Conservation (phyloP, 2,888 invertebrate genomes). For the Caenorhabditis doughertyi region DNA sequence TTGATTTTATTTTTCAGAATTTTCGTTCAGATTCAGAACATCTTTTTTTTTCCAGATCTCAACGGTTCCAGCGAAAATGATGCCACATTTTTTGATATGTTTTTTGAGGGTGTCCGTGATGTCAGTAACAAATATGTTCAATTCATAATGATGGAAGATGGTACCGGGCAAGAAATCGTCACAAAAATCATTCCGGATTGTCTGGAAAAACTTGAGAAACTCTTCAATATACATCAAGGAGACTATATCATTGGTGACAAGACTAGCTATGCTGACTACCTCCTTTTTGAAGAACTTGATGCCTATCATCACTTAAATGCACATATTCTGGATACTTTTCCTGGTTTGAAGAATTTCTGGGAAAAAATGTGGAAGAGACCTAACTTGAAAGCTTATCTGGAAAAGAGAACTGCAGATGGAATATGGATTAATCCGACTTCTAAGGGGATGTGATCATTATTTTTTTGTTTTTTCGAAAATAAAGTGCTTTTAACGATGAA, state of each 20-base stretch:
- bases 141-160: conserved; percentile 7
- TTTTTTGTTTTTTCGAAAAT: no score
- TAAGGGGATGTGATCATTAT: not conserved
- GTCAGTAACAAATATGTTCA: conserved; percentile 17
- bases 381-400: conserved; percentile 45
- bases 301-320: conserved; percentile 23
- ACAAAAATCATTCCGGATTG: conserved; percentile 21
- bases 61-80: no score
- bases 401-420: conserved; percentile 3
- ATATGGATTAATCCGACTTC: not conserved
- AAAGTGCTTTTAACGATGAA: no score
- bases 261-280: conserved; percentile 42
- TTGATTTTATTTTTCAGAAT: no score
- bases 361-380: conserved; percentile 4
- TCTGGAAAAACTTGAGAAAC: conserved; percentile 27
- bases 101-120: conserved; percentile 45
- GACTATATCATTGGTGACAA: conserved; percentile 34
- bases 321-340: conserved; percentile 22
- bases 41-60: conserved; percentile 36
- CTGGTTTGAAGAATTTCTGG: conserved; percentile 39
- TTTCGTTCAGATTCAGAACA: no score
- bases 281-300: conserved; percentile 17
- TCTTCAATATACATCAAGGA: conserved; percentile 28
- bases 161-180: conserved; percentile 27
- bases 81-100: not conserved